A percentile compares a stretch with the other conserved stretches of the same genome.
phyloP scores from a whole-genome alignment of 2,797 vertebrate species.

The Salarias fasciatus region DNA sequence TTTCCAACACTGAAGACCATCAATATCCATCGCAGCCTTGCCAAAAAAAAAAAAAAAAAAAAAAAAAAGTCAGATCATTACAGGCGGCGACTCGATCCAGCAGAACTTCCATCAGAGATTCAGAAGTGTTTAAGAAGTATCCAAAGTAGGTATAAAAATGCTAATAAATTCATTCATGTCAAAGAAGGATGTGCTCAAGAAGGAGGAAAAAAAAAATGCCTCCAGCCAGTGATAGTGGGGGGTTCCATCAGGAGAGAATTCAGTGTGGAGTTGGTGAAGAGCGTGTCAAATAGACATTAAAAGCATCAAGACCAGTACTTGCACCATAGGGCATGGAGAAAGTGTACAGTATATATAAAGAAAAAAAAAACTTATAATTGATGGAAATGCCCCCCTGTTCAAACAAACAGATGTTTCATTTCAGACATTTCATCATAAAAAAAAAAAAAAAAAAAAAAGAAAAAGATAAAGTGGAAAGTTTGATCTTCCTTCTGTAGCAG shows the following conservation, averaged over 20 bases:
- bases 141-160: constrained; percentile 34
- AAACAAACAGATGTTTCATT: constrained; percentile 53
- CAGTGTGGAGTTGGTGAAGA: constrained; percentile 35
- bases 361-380: constrained; percentile 32
- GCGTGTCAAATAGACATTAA: constrained; percentile 61
- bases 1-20: too few relatives aligned
- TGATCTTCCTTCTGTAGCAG: constrained; percentile 23
- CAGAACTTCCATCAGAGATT: constrained; percentile 11
- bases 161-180: constrained; percentile 48
- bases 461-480: constrained; percentile 3
- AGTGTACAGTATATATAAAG: constrained; percentile 12
- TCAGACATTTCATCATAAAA: constrained; percentile 30
- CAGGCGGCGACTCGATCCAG: neutral
- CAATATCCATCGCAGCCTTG: too few relatives aligned
- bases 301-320: constrained; percentile 35
- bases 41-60: neutral
- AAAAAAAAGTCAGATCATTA: neutral
- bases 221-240: constrained; percentile 44
- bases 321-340: constrained; percentile 29
- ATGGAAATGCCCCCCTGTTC: constrained; percentile 42
- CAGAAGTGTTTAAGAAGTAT: constrained; percentile 17
- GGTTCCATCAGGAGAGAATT: constrained; percentile 39
- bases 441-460: constrained; percentile 29
- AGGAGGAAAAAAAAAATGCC: constrained; percentile 36
- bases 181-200: constrained; percentile 35